A percentile compares a stretch with the other conserved stretches of the same genome.
phyloP scores from a whole-genome alignment of 2,797 vertebrate species.

The Lithobates pipiens region DNA sequence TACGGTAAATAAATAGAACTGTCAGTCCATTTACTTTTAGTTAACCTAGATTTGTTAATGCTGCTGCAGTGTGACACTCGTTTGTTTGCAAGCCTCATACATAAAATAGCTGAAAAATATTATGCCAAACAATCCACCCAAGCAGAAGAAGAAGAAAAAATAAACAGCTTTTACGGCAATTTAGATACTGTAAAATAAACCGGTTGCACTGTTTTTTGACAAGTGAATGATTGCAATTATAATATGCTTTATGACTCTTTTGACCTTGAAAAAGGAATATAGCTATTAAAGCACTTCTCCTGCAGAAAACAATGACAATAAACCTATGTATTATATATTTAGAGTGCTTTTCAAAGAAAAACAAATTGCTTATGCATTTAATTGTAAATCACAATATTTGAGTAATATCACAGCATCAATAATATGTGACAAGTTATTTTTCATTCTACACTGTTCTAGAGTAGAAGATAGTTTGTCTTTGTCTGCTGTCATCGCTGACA shows the following conservation, averaged over 20 bases:
- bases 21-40: background rate
- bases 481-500: constrained; percentile 42
- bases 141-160: background rate
- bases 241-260: constrained; percentile 15
- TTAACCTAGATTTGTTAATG: background rate
- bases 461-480: constrained; percentile 38
- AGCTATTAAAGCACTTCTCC: constrained; percentile 28
- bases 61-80: background rate
- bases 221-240: constrained; percentile 39
- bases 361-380: constrained; percentile 50
- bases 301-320: constrained; percentile 28
- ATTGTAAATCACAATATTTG: constrained; percentile 48
- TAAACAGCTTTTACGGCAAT: constrained; percentile 5
- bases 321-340: constrained; percentile 20
- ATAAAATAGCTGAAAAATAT: background rate
- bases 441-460: constrained; percentile 36
- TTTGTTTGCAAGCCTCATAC: background rate
- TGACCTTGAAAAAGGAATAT: constrained; percentile 34
- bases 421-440: constrained; percentile 53
- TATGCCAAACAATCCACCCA: constrained; percentile 1
- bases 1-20: background rate
- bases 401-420: constrained; percentile 48
- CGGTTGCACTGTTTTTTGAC: background rate
- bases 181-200: constrained; percentile 4
- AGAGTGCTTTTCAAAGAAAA: constrained; percentile 32